Percentiles rank a stretch among this genome's conserved stretches.
These are phyloP conservation scores for Siphlonurus alternatus DNA, from an alignment of 2,888 invertebrate species.

Conservation along the genomic window DNA sequence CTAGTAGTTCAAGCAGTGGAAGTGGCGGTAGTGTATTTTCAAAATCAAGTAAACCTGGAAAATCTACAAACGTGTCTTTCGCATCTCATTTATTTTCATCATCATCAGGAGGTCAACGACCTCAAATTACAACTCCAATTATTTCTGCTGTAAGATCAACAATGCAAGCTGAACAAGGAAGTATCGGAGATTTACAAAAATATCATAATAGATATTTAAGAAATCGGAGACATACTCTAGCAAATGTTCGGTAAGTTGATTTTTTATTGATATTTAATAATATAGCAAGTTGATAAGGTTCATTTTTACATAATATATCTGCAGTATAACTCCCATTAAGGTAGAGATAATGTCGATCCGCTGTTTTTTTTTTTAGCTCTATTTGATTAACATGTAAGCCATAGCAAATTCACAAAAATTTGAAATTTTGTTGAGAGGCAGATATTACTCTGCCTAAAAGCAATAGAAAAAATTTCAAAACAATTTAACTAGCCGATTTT, in stretches of 20 bases:
- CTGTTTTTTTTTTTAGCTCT: too few relatives aligned
- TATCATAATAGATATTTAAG: constrained; percentile 74
- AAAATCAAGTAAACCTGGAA: background rate
- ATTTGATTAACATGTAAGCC: too few relatives aligned
- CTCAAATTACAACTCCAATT: background rate
- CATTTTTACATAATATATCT: too few relatives aligned
- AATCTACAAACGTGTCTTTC: background rate
- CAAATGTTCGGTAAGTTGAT: constrained; percentile 70
- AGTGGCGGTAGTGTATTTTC: background rate
- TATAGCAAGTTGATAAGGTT: too few relatives aligned
- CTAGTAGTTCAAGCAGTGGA: background rate
- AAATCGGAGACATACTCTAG: constrained; percentile 74
- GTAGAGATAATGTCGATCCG: too few relatives aligned
- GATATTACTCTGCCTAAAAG: too few relatives aligned
- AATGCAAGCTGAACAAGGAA: constrained; percentile 87
- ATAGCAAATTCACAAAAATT: too few relatives aligned
- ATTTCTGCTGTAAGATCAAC: constrained; percentile 1
- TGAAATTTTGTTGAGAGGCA: too few relatives aligned
- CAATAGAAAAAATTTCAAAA: too few relatives aligned
- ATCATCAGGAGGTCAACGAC: background rate
- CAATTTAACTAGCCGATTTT: too few relatives aligned
- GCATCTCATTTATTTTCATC: background rate
- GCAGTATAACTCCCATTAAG: too few relatives aligned
- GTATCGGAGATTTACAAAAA: constrained; percentile 76
- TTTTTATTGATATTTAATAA: constrained; percentile 1